A percentile compares a stretch with the other conserved stretches of the same genome.
phyloP scores from a whole-genome alignment of 1,140 invertebrate species.

The Drosophila sp. region DNA sequence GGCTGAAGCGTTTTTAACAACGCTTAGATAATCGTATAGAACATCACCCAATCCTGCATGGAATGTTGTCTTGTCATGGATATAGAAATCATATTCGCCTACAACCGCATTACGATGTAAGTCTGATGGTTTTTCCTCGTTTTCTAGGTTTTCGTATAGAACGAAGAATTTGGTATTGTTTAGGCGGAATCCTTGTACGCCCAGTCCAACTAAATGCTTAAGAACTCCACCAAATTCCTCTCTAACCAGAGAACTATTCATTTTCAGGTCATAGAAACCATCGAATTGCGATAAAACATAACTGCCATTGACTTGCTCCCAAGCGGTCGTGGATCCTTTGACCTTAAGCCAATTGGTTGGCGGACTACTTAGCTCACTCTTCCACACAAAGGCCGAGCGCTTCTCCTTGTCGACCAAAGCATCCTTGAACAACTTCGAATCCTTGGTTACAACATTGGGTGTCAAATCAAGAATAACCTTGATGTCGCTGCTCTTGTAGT shows the following conservation, averaged over 20 bases:
- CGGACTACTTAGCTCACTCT: conserved; percentile 40
- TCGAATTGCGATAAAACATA: conserved; percentile 86
- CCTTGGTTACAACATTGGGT: conserved; percentile 83
- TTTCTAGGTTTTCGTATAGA: conserved; percentile 84
- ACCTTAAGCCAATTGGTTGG: conserved; percentile 91
- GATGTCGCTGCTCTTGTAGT: conserved; percentile 56
- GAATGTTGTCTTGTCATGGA: conserved; percentile 86
- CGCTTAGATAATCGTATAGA: conserved; percentile 85
- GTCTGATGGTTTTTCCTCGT: conserved; percentile 82
- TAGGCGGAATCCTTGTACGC: conserved; percentile 90
- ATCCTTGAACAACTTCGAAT: conserved; percentile 78
- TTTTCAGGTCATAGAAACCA: conserved; percentile 87
- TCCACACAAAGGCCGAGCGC: conserved; percentile 72
- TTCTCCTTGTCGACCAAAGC: conserved; percentile 71
- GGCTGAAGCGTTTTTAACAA: conserved; percentile 84
- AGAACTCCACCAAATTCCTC: conserved; percentile 87
- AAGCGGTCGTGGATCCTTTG: conserved; percentile 84
- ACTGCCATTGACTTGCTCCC: conserved; percentile 85
- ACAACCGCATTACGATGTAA: conserved; percentile 58
- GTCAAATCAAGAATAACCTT: conserved; percentile 84
- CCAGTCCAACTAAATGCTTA: conserved; percentile 87
- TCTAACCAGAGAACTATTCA: conserved; percentile 85
- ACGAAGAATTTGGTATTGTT: conserved; percentile 87
- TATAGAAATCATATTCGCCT: conserved; percentile 85
- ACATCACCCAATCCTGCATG: conserved; percentile 84